These are phyloP conservation scores for Halichoerus grypus DNA, from an alignment of 2,113 vertebrate genomes.

Conservation along the genomic window DNA sequence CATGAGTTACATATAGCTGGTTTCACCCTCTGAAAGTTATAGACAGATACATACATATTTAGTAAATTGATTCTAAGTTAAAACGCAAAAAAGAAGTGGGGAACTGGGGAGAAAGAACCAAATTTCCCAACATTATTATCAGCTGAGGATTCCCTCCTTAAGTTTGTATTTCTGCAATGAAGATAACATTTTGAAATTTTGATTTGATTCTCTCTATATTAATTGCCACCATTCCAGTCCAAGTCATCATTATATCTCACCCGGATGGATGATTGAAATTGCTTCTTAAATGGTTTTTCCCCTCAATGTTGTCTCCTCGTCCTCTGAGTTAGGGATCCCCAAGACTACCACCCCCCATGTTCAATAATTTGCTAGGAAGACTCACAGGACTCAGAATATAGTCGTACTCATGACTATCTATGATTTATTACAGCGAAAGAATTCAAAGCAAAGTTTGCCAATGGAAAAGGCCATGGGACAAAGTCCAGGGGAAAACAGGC, in stretches of 20 bases:
- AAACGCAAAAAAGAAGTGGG: neutral
- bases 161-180: neutral
- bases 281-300: neutral
- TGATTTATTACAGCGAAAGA: neutral
- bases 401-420: neutral
- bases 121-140: neutral
- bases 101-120: neutral
- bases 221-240: neutral
- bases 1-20: neutral
- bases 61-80: conserved; percentile 5
- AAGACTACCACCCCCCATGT: neutral
- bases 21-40: neutral
- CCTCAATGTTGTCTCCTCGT: neutral
- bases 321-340: neutral
- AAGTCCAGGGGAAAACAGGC: neutral
- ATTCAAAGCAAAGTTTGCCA: conserved; percentile 21
- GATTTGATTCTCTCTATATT: neutral
- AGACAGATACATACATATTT: neutral
- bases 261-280: neutral
- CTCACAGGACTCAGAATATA: neutral
- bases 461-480: neutral
- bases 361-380: neutral
- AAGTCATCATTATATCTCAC: neutral
- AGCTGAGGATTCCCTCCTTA: neutral
- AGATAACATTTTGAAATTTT: neutral